Conservation (phyloP, 2,888 invertebrate species). For the Agrochola macilenta region DNA sequence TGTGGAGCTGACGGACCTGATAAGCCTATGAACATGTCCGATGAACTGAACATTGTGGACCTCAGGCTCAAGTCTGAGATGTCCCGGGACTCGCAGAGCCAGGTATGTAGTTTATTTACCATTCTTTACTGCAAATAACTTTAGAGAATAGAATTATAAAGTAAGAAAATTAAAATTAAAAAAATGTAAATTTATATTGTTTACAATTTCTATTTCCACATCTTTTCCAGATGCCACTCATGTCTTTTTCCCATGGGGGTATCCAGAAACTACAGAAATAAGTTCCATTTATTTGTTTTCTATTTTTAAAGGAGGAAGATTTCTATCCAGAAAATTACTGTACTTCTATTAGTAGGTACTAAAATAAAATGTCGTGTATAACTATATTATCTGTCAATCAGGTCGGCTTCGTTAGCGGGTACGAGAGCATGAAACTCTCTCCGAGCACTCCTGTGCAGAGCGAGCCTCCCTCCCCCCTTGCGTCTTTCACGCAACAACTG, state of each 20-base stretch:
- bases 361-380: slow-evolving; percentile 4
- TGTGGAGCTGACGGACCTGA: slow-evolving; percentile 77
- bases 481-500: slow-evolving; percentile 86
- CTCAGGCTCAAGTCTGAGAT: slow-evolving; percentile 92
- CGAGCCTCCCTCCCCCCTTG: slow-evolving; percentile 83
- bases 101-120: slow-evolving; percentile 68
- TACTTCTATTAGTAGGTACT: background rate
- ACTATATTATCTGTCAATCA: slow-evolving; percentile 50
- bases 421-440: slow-evolving; percentile 90
- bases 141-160: background rate
- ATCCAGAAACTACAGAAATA: background rate
- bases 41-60: slow-evolving; percentile 92
- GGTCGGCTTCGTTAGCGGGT: slow-evolving; percentile 82
- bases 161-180: background rate
- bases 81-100: slow-evolving; percentile 74
- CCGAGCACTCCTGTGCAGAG: slow-evolving; percentile 80
- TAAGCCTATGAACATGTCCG: slow-evolving; percentile 72
- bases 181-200: background rate
- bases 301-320: background rate
- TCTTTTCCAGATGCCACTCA: background rate
- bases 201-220: background rate
- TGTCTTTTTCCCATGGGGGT: background rate
- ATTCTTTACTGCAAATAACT: background rate
- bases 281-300: background rate
- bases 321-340: background rate